Conservation (phyloP, 1,140 invertebrate species). For the Eriosoma lanigerum region DNA sequence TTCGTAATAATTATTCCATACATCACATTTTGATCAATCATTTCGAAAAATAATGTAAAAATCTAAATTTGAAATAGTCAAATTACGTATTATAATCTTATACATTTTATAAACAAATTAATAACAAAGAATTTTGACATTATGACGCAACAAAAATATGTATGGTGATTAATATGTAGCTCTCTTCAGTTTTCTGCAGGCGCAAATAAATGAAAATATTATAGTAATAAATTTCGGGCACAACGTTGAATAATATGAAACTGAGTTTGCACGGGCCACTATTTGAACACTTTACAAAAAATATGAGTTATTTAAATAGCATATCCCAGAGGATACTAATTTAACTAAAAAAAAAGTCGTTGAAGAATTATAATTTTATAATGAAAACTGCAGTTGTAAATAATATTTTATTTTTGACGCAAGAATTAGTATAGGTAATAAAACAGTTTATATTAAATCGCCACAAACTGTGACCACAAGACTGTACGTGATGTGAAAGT, state of each 20-base stretch:
- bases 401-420: background rate
- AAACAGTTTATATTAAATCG: too few relatives aligned
- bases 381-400: background rate
- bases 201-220: background rate
- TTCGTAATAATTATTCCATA: too few relatives aligned
- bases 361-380: background rate
- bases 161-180: background rate
- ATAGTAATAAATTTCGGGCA: background rate
- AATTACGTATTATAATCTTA: too few relatives aligned
- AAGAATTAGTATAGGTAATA: too few relatives aligned
- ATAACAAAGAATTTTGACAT: background rate
- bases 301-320: background rate
- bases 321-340: background rate
- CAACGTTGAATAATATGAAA: too few relatives aligned
- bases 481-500: too few relatives aligned
- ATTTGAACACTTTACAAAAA: background rate
- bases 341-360: background rate
- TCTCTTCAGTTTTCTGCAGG: background rate
- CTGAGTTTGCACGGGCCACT: background rate
- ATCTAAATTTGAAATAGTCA: too few relatives aligned
- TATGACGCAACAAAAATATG: background rate
- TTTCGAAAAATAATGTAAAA: too few relatives aligned
- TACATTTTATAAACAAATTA: background rate
- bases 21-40: too few relatives aligned
- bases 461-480: too few relatives aligned